Evolutionary conservation across 2,888 invertebrate genomes (phyloP).

Genomic region (Tortrix viridana): DNA sequence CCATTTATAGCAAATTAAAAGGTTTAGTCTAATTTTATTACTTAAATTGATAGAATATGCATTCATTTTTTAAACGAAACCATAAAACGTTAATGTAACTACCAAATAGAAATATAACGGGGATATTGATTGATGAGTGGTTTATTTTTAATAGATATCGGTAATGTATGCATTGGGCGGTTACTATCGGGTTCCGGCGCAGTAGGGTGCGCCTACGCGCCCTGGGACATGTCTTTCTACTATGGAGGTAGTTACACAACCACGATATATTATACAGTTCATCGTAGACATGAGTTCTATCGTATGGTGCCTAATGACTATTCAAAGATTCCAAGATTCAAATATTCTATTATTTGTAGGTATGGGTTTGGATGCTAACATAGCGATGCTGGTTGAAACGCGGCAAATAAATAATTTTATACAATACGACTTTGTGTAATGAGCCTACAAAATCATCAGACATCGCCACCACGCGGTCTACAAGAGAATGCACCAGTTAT

Average conservation of each 20-base stretch:
- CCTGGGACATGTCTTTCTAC: slow-evolving; percentile 39
- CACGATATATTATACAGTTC: too few species aligned
- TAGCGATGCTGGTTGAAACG: too few species aligned
- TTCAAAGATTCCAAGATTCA: too few species aligned
- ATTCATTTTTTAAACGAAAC: neutral
- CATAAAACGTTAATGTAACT: slow-evolving; percentile 5
- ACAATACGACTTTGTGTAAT: too few species aligned
- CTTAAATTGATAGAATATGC: neutral
- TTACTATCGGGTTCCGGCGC: slow-evolving; percentile 47
- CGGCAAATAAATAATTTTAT: too few species aligned
- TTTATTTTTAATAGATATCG: slow-evolving; percentile 1
- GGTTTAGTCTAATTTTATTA: neutral
- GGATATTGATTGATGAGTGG: neutral
- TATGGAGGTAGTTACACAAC: too few species aligned
- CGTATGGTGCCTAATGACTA: too few species aligned
- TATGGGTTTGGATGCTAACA: too few species aligned
- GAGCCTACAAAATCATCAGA: neutral
- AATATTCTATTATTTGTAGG: too few species aligned
- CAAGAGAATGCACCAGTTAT: slow-evolving; percentile 12
- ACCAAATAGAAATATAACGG: neutral
- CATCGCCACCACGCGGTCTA: slow-evolving; percentile 28
- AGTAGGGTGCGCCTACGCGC: slow-evolving; percentile 42
- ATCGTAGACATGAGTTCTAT: too few species aligned
- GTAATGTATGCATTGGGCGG: neutral
- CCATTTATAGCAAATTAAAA: neutral